phyloP scores from a whole-genome alignment of 2,797 vertebrate genomes.

The Saxicola maurus region DNA sequence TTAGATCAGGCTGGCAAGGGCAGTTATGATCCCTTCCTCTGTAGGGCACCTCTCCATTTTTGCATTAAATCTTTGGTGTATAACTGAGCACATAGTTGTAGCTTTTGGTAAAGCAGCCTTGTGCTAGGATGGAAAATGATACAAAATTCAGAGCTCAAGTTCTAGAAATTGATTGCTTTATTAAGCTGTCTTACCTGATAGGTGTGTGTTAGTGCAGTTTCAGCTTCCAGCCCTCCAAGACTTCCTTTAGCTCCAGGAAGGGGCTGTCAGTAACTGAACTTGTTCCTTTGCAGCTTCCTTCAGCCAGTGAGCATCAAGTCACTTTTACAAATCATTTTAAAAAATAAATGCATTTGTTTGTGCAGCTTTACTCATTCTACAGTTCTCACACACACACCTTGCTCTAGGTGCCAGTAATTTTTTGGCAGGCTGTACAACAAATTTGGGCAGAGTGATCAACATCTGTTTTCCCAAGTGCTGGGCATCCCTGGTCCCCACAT shows the following conservation, averaged over 20 bases:
- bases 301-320: neutral
- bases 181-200: neutral
- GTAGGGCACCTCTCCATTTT: neutral
- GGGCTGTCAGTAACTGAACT: neutral
- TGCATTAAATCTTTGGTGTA: neutral
- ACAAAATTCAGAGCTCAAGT: neutral
- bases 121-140: neutral
- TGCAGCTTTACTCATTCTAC: neutral
- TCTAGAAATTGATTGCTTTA: neutral
- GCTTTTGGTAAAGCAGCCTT: neutral
- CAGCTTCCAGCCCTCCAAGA: neutral
- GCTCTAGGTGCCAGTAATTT: neutral
- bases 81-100: fast-evolving
- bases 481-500: neutral
- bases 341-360: neutral
- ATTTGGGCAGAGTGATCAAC: neutral
- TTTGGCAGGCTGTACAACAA: neutral
- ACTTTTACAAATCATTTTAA: neutral
- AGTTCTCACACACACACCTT: neutral
- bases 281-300: neutral
- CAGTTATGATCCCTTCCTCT: neutral
- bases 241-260: neutral
- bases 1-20: neutral
- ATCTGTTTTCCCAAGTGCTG: neutral
- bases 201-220: neutral